phyloP scores from a whole-genome alignment of 2,113 vertebrate genomes.

The Rhegmatorhina hoffmannsi region DNA sequence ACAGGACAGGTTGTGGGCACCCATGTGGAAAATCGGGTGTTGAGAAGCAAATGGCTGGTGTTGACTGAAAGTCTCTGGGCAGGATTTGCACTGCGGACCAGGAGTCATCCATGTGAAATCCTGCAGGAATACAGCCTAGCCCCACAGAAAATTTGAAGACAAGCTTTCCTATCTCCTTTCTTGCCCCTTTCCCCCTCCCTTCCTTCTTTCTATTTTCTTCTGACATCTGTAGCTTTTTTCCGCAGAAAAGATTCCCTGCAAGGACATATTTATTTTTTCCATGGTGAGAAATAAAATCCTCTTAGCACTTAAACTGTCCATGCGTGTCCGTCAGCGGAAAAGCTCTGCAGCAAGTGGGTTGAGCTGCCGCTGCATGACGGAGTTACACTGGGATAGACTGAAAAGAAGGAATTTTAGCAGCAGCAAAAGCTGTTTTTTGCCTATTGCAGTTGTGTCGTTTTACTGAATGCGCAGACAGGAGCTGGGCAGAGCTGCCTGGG shows the following conservation, averaged over 20 bases:
- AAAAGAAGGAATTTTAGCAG: not conserved
- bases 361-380: not conserved
- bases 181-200: not conserved
- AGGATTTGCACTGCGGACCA: not conserved
- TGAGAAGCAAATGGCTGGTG: not conserved
- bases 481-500: not conserved
- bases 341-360: not conserved
- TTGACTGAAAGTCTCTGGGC: not conserved
- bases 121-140: not conserved
- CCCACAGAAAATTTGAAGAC: not conserved
- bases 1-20: not conserved
- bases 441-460: not conserved
- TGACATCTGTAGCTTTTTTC: not conserved
- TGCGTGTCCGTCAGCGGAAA: not conserved
- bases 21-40: accelerated
- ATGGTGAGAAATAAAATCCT: constrained; percentile 25
- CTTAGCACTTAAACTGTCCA: not conserved
- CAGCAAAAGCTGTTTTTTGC: not conserved
- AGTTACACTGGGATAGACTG: not conserved
- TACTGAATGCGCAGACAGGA: not conserved
- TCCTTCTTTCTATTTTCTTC: not conserved
- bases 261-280: not conserved
- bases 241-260: not conserved
- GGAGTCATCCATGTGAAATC: not conserved
- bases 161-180: not conserved